These are phyloP conservation scores for Notolabrus celidotus DNA, from an alignment of 2,797 vertebrate genomes.

Conservation along the genomic window DNA sequence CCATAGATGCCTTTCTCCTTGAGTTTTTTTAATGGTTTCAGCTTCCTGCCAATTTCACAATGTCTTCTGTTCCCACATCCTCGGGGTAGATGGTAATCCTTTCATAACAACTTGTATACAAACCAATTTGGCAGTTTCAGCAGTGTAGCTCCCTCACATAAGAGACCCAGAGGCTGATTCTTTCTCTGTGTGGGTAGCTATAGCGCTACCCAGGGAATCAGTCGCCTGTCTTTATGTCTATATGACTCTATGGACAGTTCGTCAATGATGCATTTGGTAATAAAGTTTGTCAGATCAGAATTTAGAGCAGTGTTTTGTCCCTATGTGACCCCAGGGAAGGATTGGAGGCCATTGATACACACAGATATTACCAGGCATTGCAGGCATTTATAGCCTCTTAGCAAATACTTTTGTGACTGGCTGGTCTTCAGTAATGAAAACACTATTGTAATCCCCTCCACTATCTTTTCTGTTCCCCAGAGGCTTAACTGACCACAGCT, in stretches of 20 bases:
- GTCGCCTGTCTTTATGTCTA: constrained; percentile 60
- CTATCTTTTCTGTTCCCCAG: constrained; percentile 43
- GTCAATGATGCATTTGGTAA: constrained; percentile 71
- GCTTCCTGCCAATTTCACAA: constrained; percentile 74
- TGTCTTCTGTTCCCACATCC: constrained; percentile 73
- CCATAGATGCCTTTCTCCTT: constrained; percentile 28
- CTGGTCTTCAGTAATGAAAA: constrained; percentile 63
- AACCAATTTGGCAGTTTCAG: constrained; percentile 80
- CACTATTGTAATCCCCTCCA: constrained; percentile 52
- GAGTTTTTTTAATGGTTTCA: constrained; percentile 58
- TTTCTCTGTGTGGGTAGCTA: constrained; percentile 75
- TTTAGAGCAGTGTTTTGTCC: constrained; percentile 53
- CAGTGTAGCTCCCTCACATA: constrained; percentile 68
- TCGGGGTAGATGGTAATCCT: constrained; percentile 80
- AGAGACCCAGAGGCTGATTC: constrained; percentile 77
- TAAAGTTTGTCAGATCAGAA: constrained; percentile 65
- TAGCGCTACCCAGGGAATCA: constrained; percentile 67
- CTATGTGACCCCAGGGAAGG: constrained; percentile 60
- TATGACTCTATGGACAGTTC: constrained; percentile 71
- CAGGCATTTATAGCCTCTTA: constrained; percentile 68
- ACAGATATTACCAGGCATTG: constrained; percentile 50
- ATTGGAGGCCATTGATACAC: constrained; percentile 46
- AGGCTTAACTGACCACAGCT: constrained; percentile 58
- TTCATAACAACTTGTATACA: constrained; percentile 81
- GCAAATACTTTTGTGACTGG: constrained; percentile 62